Base-by-base conservation (phyloP, 1,140 invertebrate genomes). In the Dendrolimus punctatus region DNA sequence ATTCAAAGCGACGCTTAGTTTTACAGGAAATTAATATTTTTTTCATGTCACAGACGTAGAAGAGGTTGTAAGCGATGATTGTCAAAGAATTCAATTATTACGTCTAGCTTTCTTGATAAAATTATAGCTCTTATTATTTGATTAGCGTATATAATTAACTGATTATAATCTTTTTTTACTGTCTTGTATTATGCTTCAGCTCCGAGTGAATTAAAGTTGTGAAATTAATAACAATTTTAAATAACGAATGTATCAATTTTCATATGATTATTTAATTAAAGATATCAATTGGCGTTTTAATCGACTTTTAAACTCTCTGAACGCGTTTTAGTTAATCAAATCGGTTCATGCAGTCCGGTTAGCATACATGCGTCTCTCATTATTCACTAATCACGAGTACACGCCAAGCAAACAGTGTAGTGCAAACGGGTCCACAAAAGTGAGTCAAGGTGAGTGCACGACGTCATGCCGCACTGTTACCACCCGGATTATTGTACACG, bases 401-500 rank as follows among this genome's bases (percentile, higher is more conserved):
- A 67, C 68, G 62, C 56, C 59, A 58, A 58, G 60, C 68, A 73
- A 71, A 73, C 68, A 62, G 59, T 67, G 66, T 67, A 68, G 61
- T 71, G 68, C 71, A 76, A 75, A 69, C 74, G 69, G 66, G 71
- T 70, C 68, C 68, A 67, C 66, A 68, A 64, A 82, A 80, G 68
- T 82, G 72, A 81, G 79, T 85, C 79, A 85, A 85, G 79, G 79
- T 81, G 75, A 80, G 66, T 63, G 50, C 43, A 57, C 65, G 60
- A 73, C 75, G 77, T 76, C 75, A 71, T 60, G 55, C 61, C 49
- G 52, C 56, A 56, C 68, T 71, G 81, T 85, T 85, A 71, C 81
- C 60, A 80, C 75, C 75, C 81, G 78, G 78, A 77, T 72, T 72
- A 64, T 55, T 62, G 63, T 66, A 49, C 57, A 51, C 58, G 58